Evolutionary conservation across 1,140 invertebrate genomes (phyloP).

Genomic region (Diprion similis): DNA sequence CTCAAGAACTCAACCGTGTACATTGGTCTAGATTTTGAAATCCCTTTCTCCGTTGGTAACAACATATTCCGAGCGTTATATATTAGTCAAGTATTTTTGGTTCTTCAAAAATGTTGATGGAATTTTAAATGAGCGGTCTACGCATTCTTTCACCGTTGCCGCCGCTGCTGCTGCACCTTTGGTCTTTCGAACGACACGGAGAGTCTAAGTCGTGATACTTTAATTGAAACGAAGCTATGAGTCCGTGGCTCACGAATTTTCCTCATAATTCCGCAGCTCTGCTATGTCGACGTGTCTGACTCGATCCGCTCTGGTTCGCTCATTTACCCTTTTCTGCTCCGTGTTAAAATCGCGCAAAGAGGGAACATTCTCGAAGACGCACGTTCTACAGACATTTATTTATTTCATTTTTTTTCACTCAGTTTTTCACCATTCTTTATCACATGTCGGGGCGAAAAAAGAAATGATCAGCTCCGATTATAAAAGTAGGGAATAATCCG

Average conservation of each 20-base stretch:
- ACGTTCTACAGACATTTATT: no score
- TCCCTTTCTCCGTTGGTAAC: conserved; percentile 11
- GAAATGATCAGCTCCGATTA: no score
- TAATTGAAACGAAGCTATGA: neutral
- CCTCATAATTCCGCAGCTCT: no score
- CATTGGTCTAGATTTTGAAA: neutral
- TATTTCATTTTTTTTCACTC: no score
- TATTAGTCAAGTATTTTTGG: conserved; percentile 45
- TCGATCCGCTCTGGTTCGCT: no score
- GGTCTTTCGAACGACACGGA: neutral
- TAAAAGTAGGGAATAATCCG: neutral
- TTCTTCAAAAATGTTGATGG: conserved; percentile 29
- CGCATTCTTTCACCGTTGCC: conserved; percentile 31
- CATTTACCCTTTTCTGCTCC: no score
- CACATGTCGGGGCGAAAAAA: no score
- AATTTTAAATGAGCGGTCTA: conserved; percentile 28
- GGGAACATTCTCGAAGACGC: no score
- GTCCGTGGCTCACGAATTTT: no score
- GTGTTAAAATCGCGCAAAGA: no score
- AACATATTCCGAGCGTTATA: conserved; percentile 42
- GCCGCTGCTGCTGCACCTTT: neutral
- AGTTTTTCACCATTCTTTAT: no score
- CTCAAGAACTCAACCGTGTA: neutral
- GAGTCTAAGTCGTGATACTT: neutral
- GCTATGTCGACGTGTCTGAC: no score